Base-by-base conservation (phyloP, 2,797 vertebrate species). In the Sebastes melanostomus region DNA sequence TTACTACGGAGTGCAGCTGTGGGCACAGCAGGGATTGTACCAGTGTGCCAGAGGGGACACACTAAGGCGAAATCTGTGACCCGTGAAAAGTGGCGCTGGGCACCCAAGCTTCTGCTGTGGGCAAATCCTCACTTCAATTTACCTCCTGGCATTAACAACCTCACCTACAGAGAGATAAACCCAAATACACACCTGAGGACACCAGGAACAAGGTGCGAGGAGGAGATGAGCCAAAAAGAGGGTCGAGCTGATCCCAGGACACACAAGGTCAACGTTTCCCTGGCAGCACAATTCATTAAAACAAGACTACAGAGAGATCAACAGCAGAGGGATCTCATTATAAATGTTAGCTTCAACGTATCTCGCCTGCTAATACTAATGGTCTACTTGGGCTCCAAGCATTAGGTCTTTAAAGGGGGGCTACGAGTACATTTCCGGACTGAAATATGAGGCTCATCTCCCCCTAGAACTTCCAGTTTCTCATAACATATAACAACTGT, bases 401-500 rank as follows among this genome's bases (percentile, higher is more conserved):
- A 61, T 59, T 27, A 42, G 16, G 2, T 55, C 65, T 78, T 81
- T 66, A 78, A 36, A 58, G 12, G n/a, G 11, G 3, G 7, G 25
- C 4, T 24, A 18, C 10, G 1, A 27, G 60, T 32, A 52, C 25
- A 69, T 79, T 66, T 66, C 46, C 29, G 8, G 30, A 42, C 8
- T 71, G 79, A 88, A 77, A 83, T 71, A 80, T 80, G 76, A 72
- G 60, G 65, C 65, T 78, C 24, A 66, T 70, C 18, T 42, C 65
- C 11, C 6, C 5, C n/a, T 75, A 76, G 78, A 85, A 85, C 71
- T 81, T 79, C 79, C 78, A 78, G 50, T 84, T 85, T 82, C 38
- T 80, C 66, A 24, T 18, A 77, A 79, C 66, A 73, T 36, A 69
- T 30, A 32, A 6, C 46, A 8, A 75, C 34, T 14, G 67, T 52